Percentiles rank a stretch among this genome's conserved stretches.
These are phyloP conservation scores for Amphiprion ocellaris DNA, from an alignment of 2,113 vertebrate species.

Conservation along the genomic window DNA sequence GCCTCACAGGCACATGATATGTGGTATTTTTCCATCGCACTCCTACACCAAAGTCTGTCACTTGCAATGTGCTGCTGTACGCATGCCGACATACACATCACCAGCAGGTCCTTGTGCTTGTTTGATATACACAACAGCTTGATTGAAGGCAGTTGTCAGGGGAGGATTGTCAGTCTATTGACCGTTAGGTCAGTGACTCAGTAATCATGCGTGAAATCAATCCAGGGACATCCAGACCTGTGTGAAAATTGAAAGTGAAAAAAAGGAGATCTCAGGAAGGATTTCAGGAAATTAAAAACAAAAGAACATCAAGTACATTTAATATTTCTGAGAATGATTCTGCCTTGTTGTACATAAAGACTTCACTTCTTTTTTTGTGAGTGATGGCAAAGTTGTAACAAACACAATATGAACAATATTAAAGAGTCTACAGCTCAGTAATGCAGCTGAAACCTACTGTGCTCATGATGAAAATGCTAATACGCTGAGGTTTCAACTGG, in stretches of 20 bases:
- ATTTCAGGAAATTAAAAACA: neutral
- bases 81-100: conserved; percentile 18
- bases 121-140: conserved; percentile 53
- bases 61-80: conserved; percentile 41
- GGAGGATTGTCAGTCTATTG: conserved; percentile 34
- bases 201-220: conserved; percentile 43
- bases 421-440: no score
- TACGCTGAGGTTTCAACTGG: no score
- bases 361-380: no score
- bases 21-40: conserved; percentile 73
- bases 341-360: no score
- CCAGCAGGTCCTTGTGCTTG: conserved; percentile 38
- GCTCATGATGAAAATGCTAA: no score
- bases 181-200: conserved; percentile 37
- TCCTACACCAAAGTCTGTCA: conserved; percentile 75
- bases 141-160: conserved; percentile 41
- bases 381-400: no score
- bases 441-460: no score
- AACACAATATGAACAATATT: no score
- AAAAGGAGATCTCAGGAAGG: neutral
- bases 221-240: conserved; percentile 20
- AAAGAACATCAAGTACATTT: neutral
- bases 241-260: conserved; percentile 17
- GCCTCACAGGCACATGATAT: conserved; percentile 71
- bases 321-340: no score